Percentiles rank a stretch among this genome's conserved stretches.
phyloP scores from a whole-genome alignment of 2,113 vertebrate species.

The Elachura formosa region DNA sequence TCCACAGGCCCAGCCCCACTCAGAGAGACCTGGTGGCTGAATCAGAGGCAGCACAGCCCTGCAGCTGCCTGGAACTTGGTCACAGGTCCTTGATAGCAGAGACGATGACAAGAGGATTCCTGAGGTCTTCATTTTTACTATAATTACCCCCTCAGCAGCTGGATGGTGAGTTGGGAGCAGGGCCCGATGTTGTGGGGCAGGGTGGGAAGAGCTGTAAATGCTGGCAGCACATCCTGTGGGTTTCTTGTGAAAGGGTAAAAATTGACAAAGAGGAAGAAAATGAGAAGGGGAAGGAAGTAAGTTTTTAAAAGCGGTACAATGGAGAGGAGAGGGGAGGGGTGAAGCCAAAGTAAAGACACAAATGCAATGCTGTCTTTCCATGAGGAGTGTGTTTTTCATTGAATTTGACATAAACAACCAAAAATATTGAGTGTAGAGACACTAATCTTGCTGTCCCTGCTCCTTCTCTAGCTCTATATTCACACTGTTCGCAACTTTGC shows the following conservation, averaged over 20 bases:
- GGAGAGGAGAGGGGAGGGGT: background rate
- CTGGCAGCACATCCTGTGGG: accelerated
- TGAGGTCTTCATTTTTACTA: background rate
- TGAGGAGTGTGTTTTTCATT: background rate
- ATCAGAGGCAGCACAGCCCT: background rate
- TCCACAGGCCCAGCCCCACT: background rate
- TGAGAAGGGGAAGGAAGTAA: background rate
- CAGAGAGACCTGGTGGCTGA: background rate
- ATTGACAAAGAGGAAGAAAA: background rate
- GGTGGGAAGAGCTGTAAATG: too few species aligned
- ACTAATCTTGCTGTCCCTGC: background rate
- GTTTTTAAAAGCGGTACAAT: background rate
- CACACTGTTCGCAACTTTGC: background rate
- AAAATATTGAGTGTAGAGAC: accelerated
- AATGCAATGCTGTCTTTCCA: background rate
- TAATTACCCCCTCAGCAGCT: background rate
- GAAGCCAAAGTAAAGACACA: background rate
- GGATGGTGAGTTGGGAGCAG: background rate
- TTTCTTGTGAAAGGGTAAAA: background rate
- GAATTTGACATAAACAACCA: accelerated
- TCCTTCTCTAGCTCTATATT: background rate
- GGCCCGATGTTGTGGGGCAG: background rate
- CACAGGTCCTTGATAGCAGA: background rate
- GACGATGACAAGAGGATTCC: background rate
- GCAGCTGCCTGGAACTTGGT: background rate